Base-by-base conservation (phyloP, 2,797 vertebrate species). In the Lithobates pipiens region DNA sequence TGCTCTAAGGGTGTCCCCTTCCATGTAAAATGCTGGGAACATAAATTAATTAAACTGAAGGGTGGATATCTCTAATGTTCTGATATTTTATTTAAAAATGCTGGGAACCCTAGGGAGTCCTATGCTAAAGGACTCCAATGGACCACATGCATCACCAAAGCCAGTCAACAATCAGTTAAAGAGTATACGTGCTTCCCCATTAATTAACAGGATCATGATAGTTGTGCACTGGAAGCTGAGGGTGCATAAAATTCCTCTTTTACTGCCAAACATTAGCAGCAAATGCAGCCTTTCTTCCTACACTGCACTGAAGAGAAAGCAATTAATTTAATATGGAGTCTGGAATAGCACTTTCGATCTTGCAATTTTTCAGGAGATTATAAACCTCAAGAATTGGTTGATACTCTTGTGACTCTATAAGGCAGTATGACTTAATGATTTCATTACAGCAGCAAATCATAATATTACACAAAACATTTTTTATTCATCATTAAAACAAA, bases 331-430 rank as follows among this genome's bases (percentile, higher is more conserved):
- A 77, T 2, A n/a, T 13, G 21, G 21, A 36, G 29, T 63, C 21
- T 63, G 21, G 16, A 63, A 27, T 77, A 36, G 61, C 54, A 32
- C 76, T 16, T 77, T 63, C 32, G 63, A 9, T 63, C 70, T 61
- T 77, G 6, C 76, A 36, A 36, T 63, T 77, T 69, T 79, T 39
- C 8, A 79, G 65, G 42, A 69, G 78, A 80, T 80, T 65, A 16
- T 71, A 50, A 27, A 8, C 44, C n/a, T 18, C 29, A 21, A 34
- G n/a, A 67, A 27, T 50, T 67, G 21, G 39, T 29, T 50, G 9
- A 80, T 70, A 50, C 44, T 29, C n/a, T 54, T 50, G 42, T 32
- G 67, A 50, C 32, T 70, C 10, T 54, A 8, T 3, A 8, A 7
- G 16, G 42, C 61, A 50, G 16, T 54, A 80, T 25, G 39, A 42